phyloP scores from a whole-genome alignment of 1,140 invertebrate species.

The Philopotamus ludificatus region DNA sequence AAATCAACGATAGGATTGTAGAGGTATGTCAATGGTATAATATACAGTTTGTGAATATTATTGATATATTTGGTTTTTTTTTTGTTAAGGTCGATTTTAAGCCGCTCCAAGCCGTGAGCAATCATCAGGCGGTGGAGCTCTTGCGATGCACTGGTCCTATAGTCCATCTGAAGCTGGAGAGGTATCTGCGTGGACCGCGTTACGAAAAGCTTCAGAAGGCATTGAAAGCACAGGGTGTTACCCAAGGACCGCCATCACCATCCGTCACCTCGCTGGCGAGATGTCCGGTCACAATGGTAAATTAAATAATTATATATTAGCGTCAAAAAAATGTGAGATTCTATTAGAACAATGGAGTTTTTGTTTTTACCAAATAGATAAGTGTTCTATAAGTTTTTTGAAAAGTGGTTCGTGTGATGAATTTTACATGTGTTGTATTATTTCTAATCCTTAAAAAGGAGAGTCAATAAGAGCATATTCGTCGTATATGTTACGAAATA shows the following conservation, averaged over 20 bases:
- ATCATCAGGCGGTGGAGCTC: conserved; percentile 88
- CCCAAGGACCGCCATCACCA: conserved; percentile 62
- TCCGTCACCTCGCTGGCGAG: conserved; percentile 75
- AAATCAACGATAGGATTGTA: conserved; percentile 91
- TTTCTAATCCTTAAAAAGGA: no score
- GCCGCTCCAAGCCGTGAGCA: conserved; percentile 81
- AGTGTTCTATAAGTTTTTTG: no score
- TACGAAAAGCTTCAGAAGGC: conserved; percentile 87
- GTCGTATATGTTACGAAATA: no score
- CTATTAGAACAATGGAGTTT: no score
- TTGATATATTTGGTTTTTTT: neutral
- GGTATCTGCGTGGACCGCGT: conserved; percentile 85
- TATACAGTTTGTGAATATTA: neutral
- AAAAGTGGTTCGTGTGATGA: no score
- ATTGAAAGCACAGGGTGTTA: conserved; percentile 71
- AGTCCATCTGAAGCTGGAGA: conserved; percentile 75
- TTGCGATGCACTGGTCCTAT: conserved; percentile 76
- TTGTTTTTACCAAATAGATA: no score
- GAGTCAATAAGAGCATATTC: no score
- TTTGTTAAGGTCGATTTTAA: conserved; percentile 72
- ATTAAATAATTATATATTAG: no score
- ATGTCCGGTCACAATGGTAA: conserved; percentile 71
- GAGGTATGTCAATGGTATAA: conserved; percentile 56
- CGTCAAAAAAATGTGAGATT: no score
- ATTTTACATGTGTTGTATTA: no score